Conservation (phyloP, 2,797 vertebrate genomes). For the Scolopax bukidnonensis region DNA sequence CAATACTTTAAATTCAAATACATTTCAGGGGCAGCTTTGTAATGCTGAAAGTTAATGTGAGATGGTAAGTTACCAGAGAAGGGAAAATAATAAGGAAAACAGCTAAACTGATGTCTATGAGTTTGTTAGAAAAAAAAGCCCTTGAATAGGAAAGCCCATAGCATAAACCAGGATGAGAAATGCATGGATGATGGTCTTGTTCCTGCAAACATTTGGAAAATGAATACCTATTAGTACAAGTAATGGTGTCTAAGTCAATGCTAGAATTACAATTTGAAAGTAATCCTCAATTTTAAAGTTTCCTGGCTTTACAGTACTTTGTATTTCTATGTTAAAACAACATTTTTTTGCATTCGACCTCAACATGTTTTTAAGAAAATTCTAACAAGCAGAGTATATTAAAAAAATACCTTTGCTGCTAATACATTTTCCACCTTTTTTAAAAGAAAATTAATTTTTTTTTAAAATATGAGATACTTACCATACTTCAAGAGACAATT, state of each 20-base stretch:
- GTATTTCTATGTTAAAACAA: not conserved
- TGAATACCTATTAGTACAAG: not conserved
- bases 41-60: not conserved
- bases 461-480: constrained; percentile 76
- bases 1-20: not conserved
- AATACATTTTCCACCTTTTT: not conserved
- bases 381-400: not conserved
- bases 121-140: not conserved
- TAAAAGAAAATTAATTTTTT: not conserved
- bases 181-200: rapidly evolving
- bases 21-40: not conserved
- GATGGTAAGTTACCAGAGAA: not conserved
- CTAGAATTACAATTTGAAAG: not conserved
- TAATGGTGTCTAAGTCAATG: not conserved
- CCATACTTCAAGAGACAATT: constrained; percentile 93
- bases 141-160: not conserved
- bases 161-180: not conserved
- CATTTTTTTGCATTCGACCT: not conserved
- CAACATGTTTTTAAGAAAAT: not conserved
- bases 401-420: not conserved
- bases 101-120: not conserved
- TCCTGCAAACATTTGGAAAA: not conserved
- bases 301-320: not conserved
- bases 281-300: not conserved
- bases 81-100: not conserved